Base-by-base conservation (phyloP, 2,113 vertebrate genomes). In the Oxyura jamaicensis region DNA sequence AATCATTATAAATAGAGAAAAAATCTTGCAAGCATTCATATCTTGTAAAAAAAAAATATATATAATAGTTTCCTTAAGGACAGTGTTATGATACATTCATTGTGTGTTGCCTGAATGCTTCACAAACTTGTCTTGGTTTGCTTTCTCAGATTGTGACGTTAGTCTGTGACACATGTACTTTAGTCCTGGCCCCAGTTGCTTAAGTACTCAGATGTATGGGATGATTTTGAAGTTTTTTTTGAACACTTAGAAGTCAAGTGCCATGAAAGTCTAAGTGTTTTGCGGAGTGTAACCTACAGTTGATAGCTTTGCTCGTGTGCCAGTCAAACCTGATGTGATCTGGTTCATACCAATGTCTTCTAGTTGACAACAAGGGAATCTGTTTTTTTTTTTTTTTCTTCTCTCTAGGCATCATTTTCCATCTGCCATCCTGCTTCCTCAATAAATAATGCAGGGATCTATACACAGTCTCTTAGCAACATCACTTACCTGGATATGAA, bases 161-260 rank as follows among this genome's bases (percentile, higher is more conserved):
- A 67, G 14, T 91, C 68, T 90, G 55, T 88, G 62, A 69, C 11
- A 19, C 2, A 18, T 48, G 60, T 73, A 59, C 6, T 1, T 59
- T n/a, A 16, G 28, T 65, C 92, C 75, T 81, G 77, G 33, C 56
- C 58, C 65, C 33, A 14, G 33, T 82, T 95, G 82, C 81, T 86
- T 20, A 22, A 88, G 56, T 84, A 78, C 39, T 93, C 39, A 35
- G 52, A 75, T 16, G 13, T 52, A 83, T 95, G 65, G 74, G 73
- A 72, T 84, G 69, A 42, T 92, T 84, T 75, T 60, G 35, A 79
- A 68, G 17, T 52, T 42, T 58, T 72, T 86, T 85, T 85, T 31
- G 35, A 84, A 83, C 50, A 52, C 79, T 82, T 71, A 41, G 9
- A 74, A 77, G 76, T 94, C 80, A 96, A 95, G 93, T 96, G 89